phyloP scores from a whole-genome alignment of 2,113 vertebrate genomes.

The Camelus bactrianus region DNA sequence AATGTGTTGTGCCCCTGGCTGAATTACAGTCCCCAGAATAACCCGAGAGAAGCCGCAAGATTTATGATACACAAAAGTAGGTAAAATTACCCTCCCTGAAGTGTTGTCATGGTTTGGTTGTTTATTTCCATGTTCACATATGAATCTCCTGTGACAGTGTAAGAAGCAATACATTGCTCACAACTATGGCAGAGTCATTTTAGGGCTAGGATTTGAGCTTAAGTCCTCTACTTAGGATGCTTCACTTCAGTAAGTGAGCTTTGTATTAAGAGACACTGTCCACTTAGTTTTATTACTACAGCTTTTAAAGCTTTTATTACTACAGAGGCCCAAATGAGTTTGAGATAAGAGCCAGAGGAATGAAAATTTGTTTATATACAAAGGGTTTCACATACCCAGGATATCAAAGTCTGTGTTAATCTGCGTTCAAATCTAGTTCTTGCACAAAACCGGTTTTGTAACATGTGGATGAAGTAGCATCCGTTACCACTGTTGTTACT shows the following conservation, averaged over 20 bases:
- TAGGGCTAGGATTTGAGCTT: slow-evolving; percentile 16
- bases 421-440: slow-evolving; percentile 42
- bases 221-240: not conserved
- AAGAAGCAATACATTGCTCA: not conserved
- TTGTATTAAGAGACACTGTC: slow-evolving; percentile 44
- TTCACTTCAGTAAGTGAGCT: slow-evolving; percentile 44
- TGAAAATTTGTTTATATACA: slow-evolving; percentile 14
- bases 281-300: slow-evolving; percentile 39
- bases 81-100: slow-evolving; percentile 39
- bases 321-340: not conserved
- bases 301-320: slow-evolving; percentile 21
- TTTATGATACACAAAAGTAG: slow-evolving; percentile 30
- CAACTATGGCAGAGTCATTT: not conserved
- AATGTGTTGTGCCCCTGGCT: slow-evolving; percentile 43
- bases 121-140: slow-evolving; percentile 5
- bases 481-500: not conserved
- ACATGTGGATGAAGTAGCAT: not conserved
- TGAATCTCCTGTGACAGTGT: not conserved
- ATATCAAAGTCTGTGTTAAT: not conserved
- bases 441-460: slow-evolving; percentile 31
- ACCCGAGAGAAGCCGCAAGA: slow-evolving; percentile 41
- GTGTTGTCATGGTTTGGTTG: not conserved
- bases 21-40: slow-evolving; percentile 35
- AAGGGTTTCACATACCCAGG: not conserved
- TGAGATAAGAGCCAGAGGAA: not conserved